Conservation (phyloP, 2,888 invertebrate genomes). For the Acheta domesticus region DNA sequence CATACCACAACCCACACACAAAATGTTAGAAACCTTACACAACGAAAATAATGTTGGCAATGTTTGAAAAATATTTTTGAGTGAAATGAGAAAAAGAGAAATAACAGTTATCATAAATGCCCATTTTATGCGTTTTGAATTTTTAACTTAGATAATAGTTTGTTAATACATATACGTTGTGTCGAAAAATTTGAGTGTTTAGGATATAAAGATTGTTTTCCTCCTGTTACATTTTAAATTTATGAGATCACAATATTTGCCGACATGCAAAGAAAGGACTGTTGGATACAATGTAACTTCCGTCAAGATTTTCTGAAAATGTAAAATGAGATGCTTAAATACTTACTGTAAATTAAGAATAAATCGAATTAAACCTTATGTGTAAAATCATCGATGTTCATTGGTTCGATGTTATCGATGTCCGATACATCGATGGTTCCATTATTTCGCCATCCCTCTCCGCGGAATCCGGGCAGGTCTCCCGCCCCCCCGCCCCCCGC, state of each 20-base stretch:
- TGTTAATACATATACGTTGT: too few relatives aligned
- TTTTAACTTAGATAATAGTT: too few relatives aligned
- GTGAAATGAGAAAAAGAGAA: too few relatives aligned
- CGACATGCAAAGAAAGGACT: neutral
- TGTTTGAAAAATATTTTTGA: too few relatives aligned
- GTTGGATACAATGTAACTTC: neutral
- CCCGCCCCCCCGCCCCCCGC: neutral
- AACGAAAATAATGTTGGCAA: too few relatives aligned
- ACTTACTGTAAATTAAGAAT: conserved; percentile 18
- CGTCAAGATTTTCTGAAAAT: conserved; percentile 3
- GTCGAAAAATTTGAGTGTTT: too few relatives aligned
- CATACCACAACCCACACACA: too few relatives aligned
- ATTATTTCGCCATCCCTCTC: neutral
- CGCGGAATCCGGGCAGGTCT: neutral
- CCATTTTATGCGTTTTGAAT: too few relatives aligned
- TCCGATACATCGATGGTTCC: conserved; percentile 18
- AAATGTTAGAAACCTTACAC: too few relatives aligned
- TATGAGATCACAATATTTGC: neutral
- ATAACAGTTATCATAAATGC: too few relatives aligned
- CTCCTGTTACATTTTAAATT: too few relatives aligned
- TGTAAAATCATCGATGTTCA: conserved; percentile 18
- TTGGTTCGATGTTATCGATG: conserved; percentile 10
- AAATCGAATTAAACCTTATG: conserved; percentile 9
- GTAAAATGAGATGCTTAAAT: conserved; percentile 1
- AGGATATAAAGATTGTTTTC: too few relatives aligned